These are phyloP conservation scores for Rotaria socialis DNA, from an alignment of 2,888 invertebrate genomes.

Conservation along the genomic window DNA sequence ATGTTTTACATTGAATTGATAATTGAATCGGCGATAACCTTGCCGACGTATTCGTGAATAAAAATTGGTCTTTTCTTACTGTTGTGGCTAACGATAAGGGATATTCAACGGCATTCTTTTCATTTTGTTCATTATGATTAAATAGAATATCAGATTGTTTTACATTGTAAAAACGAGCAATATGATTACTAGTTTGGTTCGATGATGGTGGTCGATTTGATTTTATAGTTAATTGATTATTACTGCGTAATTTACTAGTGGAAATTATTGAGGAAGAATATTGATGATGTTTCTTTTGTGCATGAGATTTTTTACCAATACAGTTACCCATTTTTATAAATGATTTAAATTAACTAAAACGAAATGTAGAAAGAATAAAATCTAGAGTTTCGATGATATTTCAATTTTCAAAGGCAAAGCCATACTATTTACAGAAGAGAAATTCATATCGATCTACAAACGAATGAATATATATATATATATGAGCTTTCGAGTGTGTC, in stretches of 20 bases:
- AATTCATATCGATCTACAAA: neutral
- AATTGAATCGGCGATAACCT: neutral
- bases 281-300: neutral
- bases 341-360: neutral
- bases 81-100: neutral
- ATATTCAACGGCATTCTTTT: neutral
- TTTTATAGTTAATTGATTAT: neutral
- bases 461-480: neutral
- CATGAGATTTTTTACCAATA: neutral
- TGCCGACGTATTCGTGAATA: neutral
- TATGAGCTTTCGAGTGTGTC: slow-evolving; percentile 7
- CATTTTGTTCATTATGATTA: neutral
- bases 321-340: neutral
- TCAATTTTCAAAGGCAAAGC: neutral
- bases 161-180: neutral
- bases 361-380: too few relatives aligned
- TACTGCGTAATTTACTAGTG: neutral
- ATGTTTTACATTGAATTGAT: neutral
- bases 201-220: neutral
- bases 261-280: neutral
- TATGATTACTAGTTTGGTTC: neutral
- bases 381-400: too few relatives aligned
- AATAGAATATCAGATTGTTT: neutral
- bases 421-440: neutral
- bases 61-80: neutral